These are phyloP conservation scores for Nothobranchius furzeri DNA, from an alignment of 2,113 vertebrate genomes.

Conservation along the genomic window DNA sequence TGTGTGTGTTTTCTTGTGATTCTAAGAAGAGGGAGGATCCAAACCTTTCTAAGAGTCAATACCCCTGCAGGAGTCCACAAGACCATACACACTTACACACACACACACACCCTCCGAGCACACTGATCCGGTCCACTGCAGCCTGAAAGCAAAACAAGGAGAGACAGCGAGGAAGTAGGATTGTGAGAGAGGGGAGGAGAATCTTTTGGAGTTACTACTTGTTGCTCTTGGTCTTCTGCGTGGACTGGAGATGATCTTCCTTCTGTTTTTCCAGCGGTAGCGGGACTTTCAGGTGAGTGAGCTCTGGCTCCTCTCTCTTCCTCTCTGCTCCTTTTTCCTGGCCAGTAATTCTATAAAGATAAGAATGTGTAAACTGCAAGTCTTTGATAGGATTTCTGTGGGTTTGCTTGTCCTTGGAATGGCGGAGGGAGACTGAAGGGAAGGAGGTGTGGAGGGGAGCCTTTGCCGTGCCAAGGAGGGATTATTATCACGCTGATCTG, in stretches of 20 bases:
- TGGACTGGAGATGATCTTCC: slow-evolving; percentile 68
- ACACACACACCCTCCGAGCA: slow-evolving; percentile 7
- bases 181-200: slow-evolving; percentile 52
- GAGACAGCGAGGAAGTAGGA: slow-evolving; percentile 46
- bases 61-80: slow-evolving; percentile 69
- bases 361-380: not conserved
- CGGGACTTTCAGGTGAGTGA: slow-evolving; percentile 67
- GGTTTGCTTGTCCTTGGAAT: slow-evolving; percentile 50
- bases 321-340: not conserved
- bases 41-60: slow-evolving; percentile 68
- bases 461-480: not conserved
- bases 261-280: slow-evolving; percentile 56
- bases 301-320: not conserved
- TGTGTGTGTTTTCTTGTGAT: slow-evolving; percentile 14
- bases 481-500: too few relatives aligned
- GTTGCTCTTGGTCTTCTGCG: slow-evolving; percentile 71
- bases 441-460: slow-evolving; percentile 46
- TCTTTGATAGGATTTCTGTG: slow-evolving; percentile 27
- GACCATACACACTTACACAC: slow-evolving; percentile 45
- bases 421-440: slow-evolving; percentile 8
- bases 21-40: slow-evolving; percentile 64
- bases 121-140: slow-evolving; percentile 48
- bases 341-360: not conserved
- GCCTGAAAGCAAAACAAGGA: slow-evolving; percentile 47
- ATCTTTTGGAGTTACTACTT: slow-evolving; percentile 74